Evolutionary conservation across 2,888 invertebrate species (phyloP).

Genomic region (Cantharis nigra): DNA sequence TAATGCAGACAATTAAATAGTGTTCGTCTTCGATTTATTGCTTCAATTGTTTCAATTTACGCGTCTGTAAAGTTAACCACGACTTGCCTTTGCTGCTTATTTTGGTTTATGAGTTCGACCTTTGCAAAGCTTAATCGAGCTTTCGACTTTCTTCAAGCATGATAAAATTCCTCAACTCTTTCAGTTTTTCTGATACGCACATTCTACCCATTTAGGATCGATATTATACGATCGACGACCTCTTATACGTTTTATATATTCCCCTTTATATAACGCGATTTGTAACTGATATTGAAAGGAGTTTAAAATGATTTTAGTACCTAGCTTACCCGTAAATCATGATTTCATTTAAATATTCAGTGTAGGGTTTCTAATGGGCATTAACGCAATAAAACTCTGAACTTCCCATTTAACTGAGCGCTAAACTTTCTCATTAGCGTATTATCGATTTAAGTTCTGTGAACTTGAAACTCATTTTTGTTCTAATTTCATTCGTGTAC

Average conservation of each 20-base stretch:
- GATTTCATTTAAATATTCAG: background rate
- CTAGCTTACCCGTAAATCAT: background rate
- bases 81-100: background rate
- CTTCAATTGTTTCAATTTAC: background rate
- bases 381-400: background rate
- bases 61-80: background rate
- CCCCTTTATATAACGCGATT: background rate
- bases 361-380: background rate
- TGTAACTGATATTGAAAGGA: background rate
- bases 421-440: background rate
- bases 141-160: background rate
- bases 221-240: slow-evolving; percentile 4
- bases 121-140: background rate
- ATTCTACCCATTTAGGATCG: background rate
- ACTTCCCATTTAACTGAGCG: background rate
- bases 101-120: background rate
- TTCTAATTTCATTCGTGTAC: background rate
- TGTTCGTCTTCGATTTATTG: background rate
- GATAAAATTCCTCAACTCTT: background rate
- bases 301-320: background rate
- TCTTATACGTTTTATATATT: background rate
- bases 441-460: background rate
- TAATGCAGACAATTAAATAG: background rate
- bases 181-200: background rate
- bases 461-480: background rate